Base-by-base conservation (phyloP, 1,140 invertebrate genomes). In the Diabrotica undecimpunctata region DNA sequence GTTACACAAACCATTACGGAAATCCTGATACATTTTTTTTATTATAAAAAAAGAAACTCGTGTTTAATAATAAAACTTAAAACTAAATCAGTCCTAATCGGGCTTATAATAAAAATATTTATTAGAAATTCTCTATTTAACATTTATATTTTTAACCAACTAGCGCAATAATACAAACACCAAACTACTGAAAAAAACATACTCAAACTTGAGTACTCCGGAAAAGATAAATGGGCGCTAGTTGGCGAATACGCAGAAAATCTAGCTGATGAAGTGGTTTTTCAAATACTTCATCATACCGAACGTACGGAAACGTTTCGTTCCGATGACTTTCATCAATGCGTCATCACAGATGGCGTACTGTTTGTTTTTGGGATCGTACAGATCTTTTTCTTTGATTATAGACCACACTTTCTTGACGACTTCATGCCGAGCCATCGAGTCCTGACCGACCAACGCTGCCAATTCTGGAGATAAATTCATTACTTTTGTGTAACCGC, bases 231-330 rank as follows among this genome's bases (percentile, higher is more conserved):
- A n/a, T 12, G 7, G 36, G 37, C 9, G 56, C 35, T 58, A 38
- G 11, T 39, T n/a, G 10, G 35, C 7, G 10, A 14, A 25, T 14
- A 25, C 14, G 10, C 41, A 36, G 12, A 51, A 14, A 51, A 25
- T 35, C 83, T 88, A 88, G 73, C 88, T 86, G 75, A 90, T 80
- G 81, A 97, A 95, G 81, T 97, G 94, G 67, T 89, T 87, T 81
- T 95, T 95, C 66, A 97, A 83, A 79, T 94, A 93, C 78, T 96
- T 96, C 90, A 97, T 94, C 94, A 96, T 96, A 70, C 92, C 93
- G 71, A 95, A 96, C 50, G 91, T 94, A 73, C 92, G 87, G 85
- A 96, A 95, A 67, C 92, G 88, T 77, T 94, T 94, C 0, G 91
- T 88, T 14, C 92, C 93, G 77, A 97, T 92, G 54, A 97, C 90